Conservation (phyloP, 2,113 vertebrate species). For the Gymnogyps californianus region DNA sequence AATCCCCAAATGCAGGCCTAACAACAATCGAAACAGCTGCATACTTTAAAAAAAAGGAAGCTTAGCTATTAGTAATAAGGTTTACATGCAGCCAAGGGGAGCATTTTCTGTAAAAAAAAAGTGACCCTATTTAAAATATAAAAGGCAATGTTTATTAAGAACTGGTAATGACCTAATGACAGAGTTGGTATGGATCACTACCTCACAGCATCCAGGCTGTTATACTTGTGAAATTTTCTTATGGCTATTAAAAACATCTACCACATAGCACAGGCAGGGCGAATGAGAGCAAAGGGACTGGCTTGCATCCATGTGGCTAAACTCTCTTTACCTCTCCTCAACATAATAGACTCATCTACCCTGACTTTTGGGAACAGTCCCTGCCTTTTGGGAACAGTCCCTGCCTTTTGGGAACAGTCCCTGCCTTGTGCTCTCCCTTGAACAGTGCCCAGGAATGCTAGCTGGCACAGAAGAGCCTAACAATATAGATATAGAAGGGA, state of each 20-base stretch:
- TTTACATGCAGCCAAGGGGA: constrained; percentile 1
- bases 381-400: not conserved
- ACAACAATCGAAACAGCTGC: constrained; percentile 1
- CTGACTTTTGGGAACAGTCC: not conserved
- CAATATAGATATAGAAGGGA: not conserved
- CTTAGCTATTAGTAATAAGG: constrained; percentile 11
- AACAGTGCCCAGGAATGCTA: not conserved
- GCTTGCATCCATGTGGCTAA: not conserved
- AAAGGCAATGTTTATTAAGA: not conserved
- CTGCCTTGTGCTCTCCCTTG: not conserved
- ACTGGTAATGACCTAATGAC: not conserved
- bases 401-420: not conserved
- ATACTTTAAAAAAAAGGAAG: not conserved
- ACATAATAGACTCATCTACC: not conserved
- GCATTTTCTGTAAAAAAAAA: not conserved
- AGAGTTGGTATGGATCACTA: not conserved
- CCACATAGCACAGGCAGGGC: not conserved
- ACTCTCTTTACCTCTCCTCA: constrained; percentile 1
- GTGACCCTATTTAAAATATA: not conserved
- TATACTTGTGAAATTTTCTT: not conserved
- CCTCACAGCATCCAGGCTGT: not conserved
- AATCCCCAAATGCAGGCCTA: constrained; percentile 38
- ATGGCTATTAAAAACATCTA: not conserved
- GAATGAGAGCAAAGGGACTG: not conserved
- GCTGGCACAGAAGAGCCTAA: not conserved